These are phyloP conservation scores for Megaustenia siamemsis DNA, from an alignment of 2,888 invertebrate genomes.

Conservation along the genomic window DNA sequence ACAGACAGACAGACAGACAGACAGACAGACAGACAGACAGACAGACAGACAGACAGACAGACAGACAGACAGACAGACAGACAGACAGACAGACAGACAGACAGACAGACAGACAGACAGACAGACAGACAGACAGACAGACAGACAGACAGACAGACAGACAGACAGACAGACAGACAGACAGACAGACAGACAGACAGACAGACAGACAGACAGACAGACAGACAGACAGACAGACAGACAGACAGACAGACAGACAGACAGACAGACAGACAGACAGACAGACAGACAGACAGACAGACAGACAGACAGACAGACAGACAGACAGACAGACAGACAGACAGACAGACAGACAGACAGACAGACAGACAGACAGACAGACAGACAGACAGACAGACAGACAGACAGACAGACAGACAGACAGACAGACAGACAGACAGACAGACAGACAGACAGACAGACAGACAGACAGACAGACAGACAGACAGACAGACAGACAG, in stretches of 20 bases:
- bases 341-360: conserved; percentile 23
- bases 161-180: conserved; percentile 27
- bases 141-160: conserved; percentile 37
- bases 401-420: conserved; percentile 40
- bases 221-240: conserved; percentile 31
- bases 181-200: conserved; percentile 32
- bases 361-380: conserved; percentile 20
- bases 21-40: too few species aligned
- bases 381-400: conserved; percentile 38
- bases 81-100: conserved; percentile 39
- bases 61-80: neutral
- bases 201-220: conserved; percentile 31
- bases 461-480: conserved; percentile 46
- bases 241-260: conserved; percentile 31
- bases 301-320: conserved; percentile 31
- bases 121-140: conserved; percentile 41
- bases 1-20: too few species aligned
- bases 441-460: conserved; percentile 44
- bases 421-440: conserved; percentile 45
- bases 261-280: conserved; percentile 31
- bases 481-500: conserved; percentile 40
- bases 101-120: conserved; percentile 39
- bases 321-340: conserved; percentile 28
- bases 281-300: conserved; percentile 31
- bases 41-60: too few species aligned